Evolutionary conservation across 2,113 vertebrate genomes (phyloP), one percentile per base, ranked within the genome.

Genomic region (Carassius auratus): DNA sequence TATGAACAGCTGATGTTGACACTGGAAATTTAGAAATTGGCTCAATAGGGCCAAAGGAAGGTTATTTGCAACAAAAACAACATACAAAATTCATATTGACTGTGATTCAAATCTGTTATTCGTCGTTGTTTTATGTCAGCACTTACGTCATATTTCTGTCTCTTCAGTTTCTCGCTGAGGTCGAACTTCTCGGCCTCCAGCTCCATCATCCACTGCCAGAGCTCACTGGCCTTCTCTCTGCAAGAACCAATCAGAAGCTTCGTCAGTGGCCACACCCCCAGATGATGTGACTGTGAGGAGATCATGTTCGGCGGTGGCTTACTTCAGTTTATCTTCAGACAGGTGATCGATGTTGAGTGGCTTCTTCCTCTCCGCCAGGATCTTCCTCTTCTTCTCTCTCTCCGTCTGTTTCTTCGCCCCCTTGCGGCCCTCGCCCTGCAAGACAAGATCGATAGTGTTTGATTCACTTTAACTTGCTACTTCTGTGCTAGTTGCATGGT

Each of bases 121-220:
- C 26, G 26, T 5, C 5, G 14, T n/a, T 23, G 17, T 8, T 48
- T 5, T 52, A 8, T 5, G 78, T 83, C 26, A 23, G 38, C 6
- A 92, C 95, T 96, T 93, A 97, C 97, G 87, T 98, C 97, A 0
- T 98, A 98, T 93, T 98, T 99, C 93, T 97, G 97, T 83, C 93
- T 94, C 93, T 97, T 98, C 91, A 98, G 95, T 88, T 94, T 96
- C 84, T 98, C 97, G 66, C 94, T 92, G 50, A 97, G 93, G 89
- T 98, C 97, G 1, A 97, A 99, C 87, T 97, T 98, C 95, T 98
- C 97, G 0, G 97, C 95, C 91, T 98, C 97, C 90, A 99, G 92
- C 14, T 94, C 92, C 38, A 95, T 94, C 91, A 98, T 94, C 88
- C 92, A 96, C 91, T 98, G 95, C 96, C 95, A 98, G 4, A 99